Conservation (phyloP, 2,888 invertebrate species). For the Mythimna ferrago region DNA sequence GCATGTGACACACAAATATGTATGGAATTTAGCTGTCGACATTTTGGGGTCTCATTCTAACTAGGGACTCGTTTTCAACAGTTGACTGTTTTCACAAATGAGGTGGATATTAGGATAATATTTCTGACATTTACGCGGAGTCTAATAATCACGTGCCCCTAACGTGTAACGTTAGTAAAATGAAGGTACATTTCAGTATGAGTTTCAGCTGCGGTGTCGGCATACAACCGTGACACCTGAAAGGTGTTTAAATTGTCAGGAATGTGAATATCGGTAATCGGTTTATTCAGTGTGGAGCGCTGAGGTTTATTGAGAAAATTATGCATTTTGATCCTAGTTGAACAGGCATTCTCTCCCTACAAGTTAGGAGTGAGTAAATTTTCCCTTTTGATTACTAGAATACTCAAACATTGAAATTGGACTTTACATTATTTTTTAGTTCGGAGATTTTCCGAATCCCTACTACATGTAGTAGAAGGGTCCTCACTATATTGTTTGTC, state of each 20-base stretch:
- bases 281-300: slow-evolving; percentile 10
- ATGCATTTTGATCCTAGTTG: not conserved
- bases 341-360: not conserved
- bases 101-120: slow-evolving; percentile 47
- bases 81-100: slow-evolving; percentile 47
- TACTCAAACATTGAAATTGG: not conserved
- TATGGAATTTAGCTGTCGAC: not conserved
- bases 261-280: slow-evolving; percentile 35
- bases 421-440: not conserved
- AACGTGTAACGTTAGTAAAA: slow-evolving; percentile 41
- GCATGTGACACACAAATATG: slow-evolving; percentile 7
- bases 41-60: slow-evolving; percentile 18
- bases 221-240: slow-evolving; percentile 29
- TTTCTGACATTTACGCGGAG: slow-evolving; percentile 41
- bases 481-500: slow-evolving; percentile 17
- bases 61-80: slow-evolving; percentile 29
- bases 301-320: slow-evolving; percentile 15
- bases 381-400: not conserved
- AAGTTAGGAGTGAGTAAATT: not conserved
- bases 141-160: slow-evolving; percentile 36
- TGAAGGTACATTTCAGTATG: slow-evolving; percentile 34
- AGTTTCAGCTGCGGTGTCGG: slow-evolving; percentile 19
- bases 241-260: slow-evolving; percentile 20
- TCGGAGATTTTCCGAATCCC: not conserved
- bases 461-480: not conserved